phyloP scores from a whole-genome alignment of 1,140 invertebrate species.

The Daktulosphaira vitifoliae region DNA sequence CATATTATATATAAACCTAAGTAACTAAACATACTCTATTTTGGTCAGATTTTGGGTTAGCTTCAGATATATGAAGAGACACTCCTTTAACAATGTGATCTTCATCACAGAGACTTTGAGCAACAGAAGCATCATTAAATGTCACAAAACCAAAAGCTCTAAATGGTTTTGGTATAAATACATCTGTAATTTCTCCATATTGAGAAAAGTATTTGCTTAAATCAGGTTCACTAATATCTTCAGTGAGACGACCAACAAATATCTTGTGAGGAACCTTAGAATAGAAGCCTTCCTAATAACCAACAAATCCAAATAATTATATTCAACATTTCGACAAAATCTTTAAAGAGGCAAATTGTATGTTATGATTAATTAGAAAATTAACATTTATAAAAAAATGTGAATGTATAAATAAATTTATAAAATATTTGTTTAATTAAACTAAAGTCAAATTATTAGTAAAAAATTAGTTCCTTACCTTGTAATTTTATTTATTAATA shows the following conservation, averaged over 20 bases:
- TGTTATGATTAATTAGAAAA: too few species aligned
- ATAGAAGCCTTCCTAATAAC: slow-evolving; percentile 64
- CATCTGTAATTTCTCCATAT: slow-evolving; percentile 91
- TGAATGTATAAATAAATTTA: too few species aligned
- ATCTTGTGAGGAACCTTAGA: slow-evolving; percentile 88
- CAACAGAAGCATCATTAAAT: slow-evolving; percentile 88
- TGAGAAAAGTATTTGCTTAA: slow-evolving; percentile 89
- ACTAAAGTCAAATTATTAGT: too few species aligned
- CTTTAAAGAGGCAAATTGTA: too few species aligned
- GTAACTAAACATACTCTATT: slow-evolving; percentile 36
- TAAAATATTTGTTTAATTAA: too few species aligned
- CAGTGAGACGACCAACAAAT: slow-evolving; percentile 89
- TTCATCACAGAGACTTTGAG: slow-evolving; percentile 88
- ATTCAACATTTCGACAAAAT: too few species aligned
- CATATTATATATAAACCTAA: background rate
- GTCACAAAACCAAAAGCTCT: slow-evolving; percentile 93
- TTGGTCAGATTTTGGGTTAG: slow-evolving; percentile 76
- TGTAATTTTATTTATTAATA: too few species aligned
- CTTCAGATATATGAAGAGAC: slow-evolving; percentile 91
- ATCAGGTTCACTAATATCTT: slow-evolving; percentile 81
- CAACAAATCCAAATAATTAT: too few species aligned
- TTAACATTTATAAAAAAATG: too few species aligned
- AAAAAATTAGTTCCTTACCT: too few species aligned
- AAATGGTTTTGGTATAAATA: slow-evolving; percentile 92
- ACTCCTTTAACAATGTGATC: slow-evolving; percentile 94